Evolutionary conservation across 2,888 invertebrate genomes (phyloP).

Genomic region (Drosophila anomelani): DNA sequence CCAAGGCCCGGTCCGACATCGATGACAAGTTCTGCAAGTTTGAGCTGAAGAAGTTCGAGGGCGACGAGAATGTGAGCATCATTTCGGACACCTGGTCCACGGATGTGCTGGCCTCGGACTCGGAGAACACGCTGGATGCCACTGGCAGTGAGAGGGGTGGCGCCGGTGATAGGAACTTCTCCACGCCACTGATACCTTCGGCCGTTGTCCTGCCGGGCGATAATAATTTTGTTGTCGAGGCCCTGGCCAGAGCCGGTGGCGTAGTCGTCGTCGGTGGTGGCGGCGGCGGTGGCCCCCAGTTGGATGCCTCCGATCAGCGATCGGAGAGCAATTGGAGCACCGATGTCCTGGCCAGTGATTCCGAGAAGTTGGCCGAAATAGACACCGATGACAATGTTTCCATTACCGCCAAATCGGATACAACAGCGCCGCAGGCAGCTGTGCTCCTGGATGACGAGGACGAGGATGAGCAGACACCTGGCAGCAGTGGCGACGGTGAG

Average conservation of each 20-base stretch:
- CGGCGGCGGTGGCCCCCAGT: conserved; percentile 53
- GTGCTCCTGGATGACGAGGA: conserved; percentile 39
- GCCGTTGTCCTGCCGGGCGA: conserved; percentile 85
- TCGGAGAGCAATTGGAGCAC: conserved; percentile 99
- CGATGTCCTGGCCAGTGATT: conserved; percentile 97
- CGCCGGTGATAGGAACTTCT: conserved; percentile 86
- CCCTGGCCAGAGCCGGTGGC: conserved; percentile 67
- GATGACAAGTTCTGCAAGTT: conserved; percentile 99
- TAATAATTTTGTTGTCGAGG: conserved; percentile 83
- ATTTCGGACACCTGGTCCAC: conserved; percentile 99
- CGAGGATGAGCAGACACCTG: conserved; percentile 73
- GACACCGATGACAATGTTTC: conserved; percentile 88
- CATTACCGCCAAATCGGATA: conserved; percentile 90
- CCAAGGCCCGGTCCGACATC: conserved; percentile 95
- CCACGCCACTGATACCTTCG: conserved; percentile 85
- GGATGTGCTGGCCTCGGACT: conserved; percentile 98
- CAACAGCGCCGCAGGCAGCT: conserved; percentile 55
- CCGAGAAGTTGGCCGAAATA: conserved; percentile 94
- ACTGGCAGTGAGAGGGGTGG: conserved; percentile 77
- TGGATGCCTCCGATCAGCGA: conserved; percentile 95
- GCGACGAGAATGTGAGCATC: conserved; percentile 97
- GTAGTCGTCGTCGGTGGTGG: conserved; percentile 62
- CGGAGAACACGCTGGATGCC: conserved; percentile 93
- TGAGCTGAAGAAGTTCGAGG: conserved; percentile 94
- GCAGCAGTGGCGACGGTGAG: conserved; percentile 76